Conservation (phyloP, 1,140 invertebrate genomes). For the Heterodera carotae region DNA sequence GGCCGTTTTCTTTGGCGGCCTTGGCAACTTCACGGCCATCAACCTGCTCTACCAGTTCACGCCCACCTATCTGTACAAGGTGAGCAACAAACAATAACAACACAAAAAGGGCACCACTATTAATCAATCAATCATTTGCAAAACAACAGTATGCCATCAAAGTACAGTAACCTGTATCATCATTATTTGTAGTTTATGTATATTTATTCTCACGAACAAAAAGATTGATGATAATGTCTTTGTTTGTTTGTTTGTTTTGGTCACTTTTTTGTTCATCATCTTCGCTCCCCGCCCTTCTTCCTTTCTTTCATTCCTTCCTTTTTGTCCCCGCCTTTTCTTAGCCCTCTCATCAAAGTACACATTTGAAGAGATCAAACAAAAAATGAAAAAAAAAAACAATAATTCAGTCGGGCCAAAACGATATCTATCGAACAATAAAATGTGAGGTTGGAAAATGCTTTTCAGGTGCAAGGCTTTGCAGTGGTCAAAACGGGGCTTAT, state of each 20-base stretch:
- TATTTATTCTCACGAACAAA: neutral
- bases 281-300: too few relatives aligned
- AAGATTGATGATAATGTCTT: neutral
- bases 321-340: too few relatives aligned
- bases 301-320: too few relatives aligned
- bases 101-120: too few relatives aligned
- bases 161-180: neutral
- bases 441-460: neutral
- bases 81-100: too few relatives aligned
- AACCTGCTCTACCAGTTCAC: slow-evolving; percentile 46
- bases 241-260: neutral
- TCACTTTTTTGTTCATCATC: neutral
- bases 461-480: slow-evolving; percentile 42
- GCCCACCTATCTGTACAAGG: slow-evolving; percentile 51
- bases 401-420: too few relatives aligned
- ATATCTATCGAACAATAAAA: neutral
- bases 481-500: slow-evolving; percentile 42
- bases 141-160: neutral
- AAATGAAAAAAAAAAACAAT: too few relatives aligned
- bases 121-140: too few relatives aligned
- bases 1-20: slow-evolving; percentile 43
- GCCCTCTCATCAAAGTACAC: too few relatives aligned
- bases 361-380: too few relatives aligned
- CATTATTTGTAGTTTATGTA: neutral
- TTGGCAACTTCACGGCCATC: slow-evolving; percentile 49